These are phyloP conservation scores for Agapetus fuscipes DNA, from an alignment of 2,888 invertebrate genomes.

Conservation along the genomic window DNA sequence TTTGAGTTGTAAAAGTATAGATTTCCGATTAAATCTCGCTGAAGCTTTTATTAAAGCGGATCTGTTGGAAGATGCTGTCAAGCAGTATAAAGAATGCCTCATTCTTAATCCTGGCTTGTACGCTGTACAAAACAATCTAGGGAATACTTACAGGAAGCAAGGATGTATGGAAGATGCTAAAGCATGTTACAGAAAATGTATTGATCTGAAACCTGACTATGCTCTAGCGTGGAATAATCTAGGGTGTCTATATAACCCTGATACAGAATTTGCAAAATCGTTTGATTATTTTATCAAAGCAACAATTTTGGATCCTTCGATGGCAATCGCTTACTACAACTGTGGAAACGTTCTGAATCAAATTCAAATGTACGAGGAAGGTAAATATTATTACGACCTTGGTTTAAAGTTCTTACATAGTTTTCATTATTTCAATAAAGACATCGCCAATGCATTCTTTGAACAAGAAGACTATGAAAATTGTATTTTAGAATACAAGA, in stretches of 20 bases:
- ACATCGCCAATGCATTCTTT: slow-evolving; percentile 90
- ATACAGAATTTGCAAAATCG: slow-evolving; percentile 5
- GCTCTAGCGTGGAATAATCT: slow-evolving; percentile 11
- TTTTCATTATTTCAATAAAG: slow-evolving; percentile 91
- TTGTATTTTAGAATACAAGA: slow-evolving; percentile 83
- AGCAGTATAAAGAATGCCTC: slow-evolving; percentile 3
- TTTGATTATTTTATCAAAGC: slow-evolving; percentile 13
- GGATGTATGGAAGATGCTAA: slow-evolving; percentile 9
- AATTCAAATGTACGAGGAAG: slow-evolving; percentile 47
- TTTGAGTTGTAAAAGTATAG: slow-evolving; percentile 2
- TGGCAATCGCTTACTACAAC: slow-evolving; percentile 3
- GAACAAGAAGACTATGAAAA: slow-evolving; percentile 90
- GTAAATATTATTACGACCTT: slow-evolving; percentile 84
- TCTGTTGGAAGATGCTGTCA: slow-evolving; percentile 6
- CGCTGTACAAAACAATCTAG: slow-evolving; percentile 6
- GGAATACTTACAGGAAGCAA: slow-evolving; percentile 3
- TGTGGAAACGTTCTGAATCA: slow-evolving; percentile 10
- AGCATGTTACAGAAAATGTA: slow-evolving; percentile 3
- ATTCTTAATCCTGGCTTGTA: slow-evolving; percentile 4
- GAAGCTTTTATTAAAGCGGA: background rate
- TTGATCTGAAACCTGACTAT: slow-evolving; percentile 9
- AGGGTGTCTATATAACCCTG: slow-evolving; percentile 4
- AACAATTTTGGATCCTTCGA: slow-evolving; percentile 2
- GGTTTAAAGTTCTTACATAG: slow-evolving; percentile 84
- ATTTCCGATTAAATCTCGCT: slow-evolving; percentile 7